Percentiles rank a stretch among this genome's conserved stretches.
Conservation (phyloP, 2,797 vertebrate species). For the Falco peregrinus region DNA sequence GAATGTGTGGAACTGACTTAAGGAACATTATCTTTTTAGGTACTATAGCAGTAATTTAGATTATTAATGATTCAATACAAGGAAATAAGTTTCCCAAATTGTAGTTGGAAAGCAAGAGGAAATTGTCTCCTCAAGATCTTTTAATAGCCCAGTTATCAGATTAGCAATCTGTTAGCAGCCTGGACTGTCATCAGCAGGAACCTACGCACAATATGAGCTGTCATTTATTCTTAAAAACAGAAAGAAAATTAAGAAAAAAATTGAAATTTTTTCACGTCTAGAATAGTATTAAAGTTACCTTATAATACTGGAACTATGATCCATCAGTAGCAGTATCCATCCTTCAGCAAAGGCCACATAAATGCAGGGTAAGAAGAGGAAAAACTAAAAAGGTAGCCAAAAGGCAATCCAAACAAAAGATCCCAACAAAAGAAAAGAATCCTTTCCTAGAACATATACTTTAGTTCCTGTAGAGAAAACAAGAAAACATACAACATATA, state of each 20-base stretch:
- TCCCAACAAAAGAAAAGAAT: neutral
- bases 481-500: neutral
- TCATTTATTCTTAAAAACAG: constrained; percentile 68
- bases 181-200: constrained; percentile 65
- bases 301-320: neutral
- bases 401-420: neutral
- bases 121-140: constrained; percentile 59
- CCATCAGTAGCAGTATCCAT: neutral
- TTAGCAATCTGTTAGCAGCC: constrained; percentile 74
- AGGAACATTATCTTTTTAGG: neutral
- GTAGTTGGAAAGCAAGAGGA: constrained; percentile 44
- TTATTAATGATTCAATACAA: constrained; percentile 12
- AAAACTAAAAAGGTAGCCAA: neutral
- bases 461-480: neutral
- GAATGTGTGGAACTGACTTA: neutral
- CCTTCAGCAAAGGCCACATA: neutral
- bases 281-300: neutral
- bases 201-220: constrained; percentile 74
- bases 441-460: neutral
- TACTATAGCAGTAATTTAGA: neutral
- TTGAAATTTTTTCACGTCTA: neutral
- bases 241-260: constrained; percentile 27
- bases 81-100: constrained; percentile 33
- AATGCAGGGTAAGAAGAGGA: neutral
- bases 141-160: constrained; percentile 71